These are phyloP conservation scores for Abrostola triplasia DNA, from an alignment of 2,888 invertebrate genomes.

Conservation along the genomic window DNA sequence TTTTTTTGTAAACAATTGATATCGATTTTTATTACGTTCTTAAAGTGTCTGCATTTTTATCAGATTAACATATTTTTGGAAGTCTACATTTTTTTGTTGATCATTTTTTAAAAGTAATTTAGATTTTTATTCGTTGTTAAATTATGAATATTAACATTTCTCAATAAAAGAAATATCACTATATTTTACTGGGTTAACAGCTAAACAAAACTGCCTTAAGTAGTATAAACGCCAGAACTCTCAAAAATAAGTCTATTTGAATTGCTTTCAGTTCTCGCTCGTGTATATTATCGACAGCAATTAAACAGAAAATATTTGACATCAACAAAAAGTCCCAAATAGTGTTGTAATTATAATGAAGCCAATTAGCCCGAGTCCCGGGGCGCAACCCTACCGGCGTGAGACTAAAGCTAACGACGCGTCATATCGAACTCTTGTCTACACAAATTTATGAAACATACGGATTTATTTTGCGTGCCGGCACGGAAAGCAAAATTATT, in stretches of 20 bases:
- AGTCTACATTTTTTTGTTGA: no score
- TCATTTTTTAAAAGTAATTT: no score
- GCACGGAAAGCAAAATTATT: background rate
- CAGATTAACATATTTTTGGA: no score
- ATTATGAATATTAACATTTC: no score
- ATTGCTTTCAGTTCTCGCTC: no score
- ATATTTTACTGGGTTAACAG: no score
- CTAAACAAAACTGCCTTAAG: no score
- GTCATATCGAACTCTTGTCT: slow-evolving; percentile 64
- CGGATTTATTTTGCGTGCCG: slow-evolving; percentile 8
- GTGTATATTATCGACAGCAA: background rate
- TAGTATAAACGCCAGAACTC: no score
- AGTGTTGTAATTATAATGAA: slow-evolving; percentile 33
- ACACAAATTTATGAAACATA: slow-evolving; percentile 38
- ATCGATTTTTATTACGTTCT: no score
- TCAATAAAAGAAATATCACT: no score
- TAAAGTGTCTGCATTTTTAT: no score
- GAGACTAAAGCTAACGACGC: slow-evolving; percentile 74
- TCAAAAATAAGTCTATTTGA: background rate
- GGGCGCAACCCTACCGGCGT: slow-evolving; percentile 77
- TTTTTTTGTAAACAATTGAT: background rate
- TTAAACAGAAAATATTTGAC: slow-evolving; percentile 1
- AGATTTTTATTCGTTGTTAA: no score
- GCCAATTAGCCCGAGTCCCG: slow-evolving; percentile 53
- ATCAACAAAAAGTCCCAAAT: slow-evolving; percentile 3